phyloP scores from a whole-genome alignment of 2,113 vertebrate species.

The Perca flavescens region DNA sequence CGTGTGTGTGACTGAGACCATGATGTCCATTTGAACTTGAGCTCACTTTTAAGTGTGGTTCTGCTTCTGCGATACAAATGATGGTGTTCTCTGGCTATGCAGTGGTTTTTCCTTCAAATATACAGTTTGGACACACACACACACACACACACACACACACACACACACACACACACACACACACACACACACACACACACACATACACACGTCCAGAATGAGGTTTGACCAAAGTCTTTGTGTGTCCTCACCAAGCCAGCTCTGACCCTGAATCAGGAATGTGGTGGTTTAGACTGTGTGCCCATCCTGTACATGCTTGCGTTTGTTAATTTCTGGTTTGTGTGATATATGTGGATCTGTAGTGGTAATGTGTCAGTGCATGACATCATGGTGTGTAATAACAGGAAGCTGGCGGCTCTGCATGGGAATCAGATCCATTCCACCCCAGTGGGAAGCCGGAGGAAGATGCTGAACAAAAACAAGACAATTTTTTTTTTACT shows the following conservation, averaged over 20 bases:
- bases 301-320: slow-evolving; percentile 27
- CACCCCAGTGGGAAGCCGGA: neutral
- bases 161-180: slow-evolving; percentile 25
- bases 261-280: slow-evolving; percentile 60
- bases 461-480: neutral
- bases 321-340: slow-evolving; percentile 29
- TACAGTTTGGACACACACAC: slow-evolving; percentile 49
- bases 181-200: slow-evolving; percentile 34
- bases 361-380: slow-evolving; percentile 39
- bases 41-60: slow-evolving; percentile 30
- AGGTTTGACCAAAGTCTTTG: slow-evolving; percentile 40
- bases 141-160: slow-evolving; percentile 24
- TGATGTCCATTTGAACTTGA: slow-evolving; percentile 20
- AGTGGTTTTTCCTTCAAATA: slow-evolving; percentile 69
- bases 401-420: slow-evolving; percentile 19
- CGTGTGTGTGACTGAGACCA: neutral
- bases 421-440: slow-evolving; percentile 11
- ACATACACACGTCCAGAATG: slow-evolving; percentile 28
- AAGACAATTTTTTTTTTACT: no score
- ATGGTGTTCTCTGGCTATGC: slow-evolving; percentile 56
- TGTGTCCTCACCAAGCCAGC: slow-evolving; percentile 51
- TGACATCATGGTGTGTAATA: slow-evolving; percentile 52
- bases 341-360: slow-evolving; percentile 32
- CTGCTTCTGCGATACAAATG: slow-evolving; percentile 41
- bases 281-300: slow-evolving; percentile 56